Evolutionary conservation across 2,113 vertebrate species (phyloP).

Genomic region (Pelvicachromis taeniatus): DNA sequence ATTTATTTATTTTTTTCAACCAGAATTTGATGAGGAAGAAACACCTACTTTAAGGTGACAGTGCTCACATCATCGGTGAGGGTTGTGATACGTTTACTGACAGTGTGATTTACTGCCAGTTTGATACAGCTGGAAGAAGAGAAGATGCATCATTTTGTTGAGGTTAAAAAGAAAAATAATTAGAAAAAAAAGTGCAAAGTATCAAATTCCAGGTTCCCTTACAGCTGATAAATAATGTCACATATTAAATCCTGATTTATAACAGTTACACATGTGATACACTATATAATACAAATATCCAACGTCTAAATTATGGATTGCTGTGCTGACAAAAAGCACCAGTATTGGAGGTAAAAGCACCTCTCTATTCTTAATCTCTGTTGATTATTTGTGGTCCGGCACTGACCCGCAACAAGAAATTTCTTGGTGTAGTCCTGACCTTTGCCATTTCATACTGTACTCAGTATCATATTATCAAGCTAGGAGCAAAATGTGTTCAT

Average conservation of each 20-base stretch:
- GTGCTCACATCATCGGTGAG: accelerated
- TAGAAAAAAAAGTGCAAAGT: neutral
- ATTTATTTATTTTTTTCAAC: neutral
- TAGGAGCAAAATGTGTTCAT: neutral
- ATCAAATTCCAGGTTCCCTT: neutral
- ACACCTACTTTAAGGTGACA: neutral
- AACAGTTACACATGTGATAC: neutral
- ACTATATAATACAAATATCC: neutral
- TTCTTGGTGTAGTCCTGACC: neutral
- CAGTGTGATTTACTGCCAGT: neutral
- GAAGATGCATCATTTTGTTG: neutral
- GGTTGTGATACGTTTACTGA: neutral
- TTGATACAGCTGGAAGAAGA: neutral
- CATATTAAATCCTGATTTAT: neutral
- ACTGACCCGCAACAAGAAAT: neutral
- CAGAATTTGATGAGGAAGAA: neutral
- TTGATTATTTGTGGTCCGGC: neutral
- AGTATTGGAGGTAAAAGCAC: neutral
- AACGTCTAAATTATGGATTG: neutral
- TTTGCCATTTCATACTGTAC: neutral
- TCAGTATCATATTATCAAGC: neutral
- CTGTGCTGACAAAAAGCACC: neutral
- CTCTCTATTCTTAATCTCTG: neutral
- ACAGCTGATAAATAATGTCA: neutral
- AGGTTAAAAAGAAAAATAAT: neutral